Evolutionary conservation across 2,113 vertebrate species (phyloP), one percentile per base, ranked within the genome.

Genomic region (Tamias sibiricus): DNA sequence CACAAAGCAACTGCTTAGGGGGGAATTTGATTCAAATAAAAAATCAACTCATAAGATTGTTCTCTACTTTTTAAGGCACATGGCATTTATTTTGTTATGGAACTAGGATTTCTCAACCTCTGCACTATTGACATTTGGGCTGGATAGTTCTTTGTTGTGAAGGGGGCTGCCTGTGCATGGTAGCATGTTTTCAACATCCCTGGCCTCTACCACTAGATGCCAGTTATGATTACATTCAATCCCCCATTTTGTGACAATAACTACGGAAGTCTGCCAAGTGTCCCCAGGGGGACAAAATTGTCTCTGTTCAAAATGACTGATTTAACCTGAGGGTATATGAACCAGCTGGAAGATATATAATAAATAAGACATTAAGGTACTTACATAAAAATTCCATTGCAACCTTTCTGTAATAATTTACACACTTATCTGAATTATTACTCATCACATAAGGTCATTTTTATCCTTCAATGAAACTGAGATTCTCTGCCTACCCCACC

Each of bases 381-480:
- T 88, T 90, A 66, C 1, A 62, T 30, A 44, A 91, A 90, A 64
- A 71, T 86, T 68, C 13, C 26, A 87, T 32, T 40, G 66, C n/a
- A 47, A 42, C 28, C 54, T 59, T 64, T 94, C 11, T n/a, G 11
- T 37, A 91, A 94, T 2, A 88, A 49, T n/a, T 93, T 64, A 72
- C 12, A 57, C 8, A 69, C 12, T 82, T 93, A 84, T 1, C 40
- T 92, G 84, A 76, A 90, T 93, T 76, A 96, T 85, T 81, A 74
- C 8, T 84, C 10, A 57, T 91, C 64, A 66, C 57, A 80, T 72
- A 76, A 82, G 59, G 59, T 57, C 77, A 87, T 28, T 87, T 89
- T 96, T 96, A 28, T 59, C 87, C 64, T 93, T 92, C 71, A 96
- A 85, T 20, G 87, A 87, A 97, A 64, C 40, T 66, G 57, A 83